phyloP scores from a whole-genome alignment of 1,140 invertebrate species.

The Babylonia areolata region DNA sequence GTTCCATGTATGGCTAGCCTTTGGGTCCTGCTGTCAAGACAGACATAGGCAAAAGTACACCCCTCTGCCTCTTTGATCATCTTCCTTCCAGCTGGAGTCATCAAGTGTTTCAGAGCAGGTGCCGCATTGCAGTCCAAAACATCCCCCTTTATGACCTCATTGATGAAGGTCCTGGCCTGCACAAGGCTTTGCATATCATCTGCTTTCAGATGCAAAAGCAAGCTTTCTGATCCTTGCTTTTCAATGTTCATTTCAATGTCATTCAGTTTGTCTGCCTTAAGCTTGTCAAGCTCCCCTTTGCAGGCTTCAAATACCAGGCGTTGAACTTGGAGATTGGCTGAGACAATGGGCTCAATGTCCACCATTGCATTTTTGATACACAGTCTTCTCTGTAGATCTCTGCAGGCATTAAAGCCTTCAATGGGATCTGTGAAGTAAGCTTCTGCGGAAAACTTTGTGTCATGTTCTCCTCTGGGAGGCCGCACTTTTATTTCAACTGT shows the following conservation, averaged over 20 bases:
- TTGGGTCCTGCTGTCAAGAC: constrained; percentile 53
- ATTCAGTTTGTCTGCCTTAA: constrained; percentile 32
- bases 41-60: constrained; percentile 47
- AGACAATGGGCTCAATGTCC: constrained; percentile 46
- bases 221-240: constrained; percentile 44
- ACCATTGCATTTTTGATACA: constrained; percentile 36
- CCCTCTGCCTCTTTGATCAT: constrained; percentile 49
- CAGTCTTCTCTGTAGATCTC: constrained; percentile 27
- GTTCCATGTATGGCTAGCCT: constrained; percentile 59
- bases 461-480: constrained; percentile 11
- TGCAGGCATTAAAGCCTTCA: constrained; percentile 51
- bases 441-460: constrained; percentile 42
- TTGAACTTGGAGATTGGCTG: constrained; percentile 49
- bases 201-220: constrained; percentile 51
- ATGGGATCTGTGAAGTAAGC: constrained; percentile 56
- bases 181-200: constrained; percentile 42
- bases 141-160: constrained; percentile 52
- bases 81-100: constrained; percentile 50
- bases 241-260: constrained; percentile 16
- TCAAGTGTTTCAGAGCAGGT: constrained; percentile 39
- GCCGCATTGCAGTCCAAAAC: constrained; percentile 44
- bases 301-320: constrained; percentile 45
- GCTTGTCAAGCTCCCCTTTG: constrained; percentile 40
- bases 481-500: constrained; percentile 43
- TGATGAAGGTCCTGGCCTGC: constrained; percentile 42